Evolutionary conservation across 2,797 vertebrate species (phyloP).

Genomic region (Oreochromis mossambicus): DNA sequence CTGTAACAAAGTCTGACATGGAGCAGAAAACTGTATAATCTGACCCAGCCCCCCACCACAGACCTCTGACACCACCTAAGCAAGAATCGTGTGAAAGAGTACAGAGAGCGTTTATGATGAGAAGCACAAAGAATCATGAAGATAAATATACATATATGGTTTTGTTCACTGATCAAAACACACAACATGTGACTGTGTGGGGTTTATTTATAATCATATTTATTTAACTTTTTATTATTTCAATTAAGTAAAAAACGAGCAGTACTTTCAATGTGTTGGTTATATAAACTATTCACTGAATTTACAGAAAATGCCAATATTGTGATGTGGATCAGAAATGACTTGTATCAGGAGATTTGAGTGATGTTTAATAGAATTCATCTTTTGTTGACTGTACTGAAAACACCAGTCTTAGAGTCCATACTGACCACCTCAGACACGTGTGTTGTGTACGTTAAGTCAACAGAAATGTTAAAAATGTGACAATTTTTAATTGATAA

Average conservation of each 20-base stretch:
- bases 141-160: neutral
- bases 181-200: neutral
- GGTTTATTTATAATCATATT: neutral
- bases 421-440: neutral
- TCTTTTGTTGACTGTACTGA: neutral
- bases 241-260: neutral
- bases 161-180: neutral
- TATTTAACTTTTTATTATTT: neutral
- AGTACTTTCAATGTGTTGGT: neutral
- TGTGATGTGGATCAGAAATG: neutral
- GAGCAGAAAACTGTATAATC: neutral
- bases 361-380: neutral
- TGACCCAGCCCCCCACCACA: neutral
- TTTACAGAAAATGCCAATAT: rapidly evolving
- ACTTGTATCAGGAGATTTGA: neutral
- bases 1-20: neutral
- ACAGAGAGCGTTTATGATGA: rapidly evolving
- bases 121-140: neutral
- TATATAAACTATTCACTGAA: neutral
- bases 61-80: neutral
- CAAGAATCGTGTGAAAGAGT: neutral
- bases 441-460: neutral
- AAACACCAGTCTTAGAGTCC: neutral
- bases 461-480: neutral
- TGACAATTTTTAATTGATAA: neutral